Conservation (phyloP, 2,797 vertebrate genomes). For the Pantherophis vulpinus region DNA sequence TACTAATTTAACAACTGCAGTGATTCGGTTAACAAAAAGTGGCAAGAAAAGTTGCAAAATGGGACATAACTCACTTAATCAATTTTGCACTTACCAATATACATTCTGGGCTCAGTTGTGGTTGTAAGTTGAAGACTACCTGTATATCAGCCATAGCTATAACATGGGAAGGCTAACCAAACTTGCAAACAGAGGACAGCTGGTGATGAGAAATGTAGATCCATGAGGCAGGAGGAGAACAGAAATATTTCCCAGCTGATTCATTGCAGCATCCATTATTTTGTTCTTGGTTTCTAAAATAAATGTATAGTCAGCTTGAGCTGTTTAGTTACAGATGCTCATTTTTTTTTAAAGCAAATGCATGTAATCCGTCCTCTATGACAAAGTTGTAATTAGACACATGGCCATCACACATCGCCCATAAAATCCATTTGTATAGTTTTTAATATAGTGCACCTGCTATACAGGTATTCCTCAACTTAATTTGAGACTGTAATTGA, state of each 20-base stretch:
- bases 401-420: not conserved
- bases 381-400: not conserved
- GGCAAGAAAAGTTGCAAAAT: no score
- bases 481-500: not conserved
- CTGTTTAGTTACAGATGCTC: not conserved
- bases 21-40: no score
- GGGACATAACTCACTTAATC: no score
- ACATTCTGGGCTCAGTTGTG: no score
- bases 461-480: not conserved
- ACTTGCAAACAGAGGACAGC: not conserved
- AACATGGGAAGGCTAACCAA: not conserved
- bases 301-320: not conserved
- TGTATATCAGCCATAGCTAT: not conserved
- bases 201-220: not conserved
- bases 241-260: not conserved
- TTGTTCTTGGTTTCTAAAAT: not conserved
- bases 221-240: not conserved
- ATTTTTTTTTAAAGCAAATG: not conserved
- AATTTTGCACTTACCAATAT: no score
- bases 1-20: no score
- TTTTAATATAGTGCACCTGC: not conserved
- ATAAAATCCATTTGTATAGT: not conserved
- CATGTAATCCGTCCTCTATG: not conserved
- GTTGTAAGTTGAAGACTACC: no score
- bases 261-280: not conserved